Percentiles rank a stretch among this genome's conserved stretches.
These are phyloP conservation scores for Gorsachius magnificus DNA, from an alignment of 2,797 vertebrate genomes.

Conservation along the genomic window DNA sequence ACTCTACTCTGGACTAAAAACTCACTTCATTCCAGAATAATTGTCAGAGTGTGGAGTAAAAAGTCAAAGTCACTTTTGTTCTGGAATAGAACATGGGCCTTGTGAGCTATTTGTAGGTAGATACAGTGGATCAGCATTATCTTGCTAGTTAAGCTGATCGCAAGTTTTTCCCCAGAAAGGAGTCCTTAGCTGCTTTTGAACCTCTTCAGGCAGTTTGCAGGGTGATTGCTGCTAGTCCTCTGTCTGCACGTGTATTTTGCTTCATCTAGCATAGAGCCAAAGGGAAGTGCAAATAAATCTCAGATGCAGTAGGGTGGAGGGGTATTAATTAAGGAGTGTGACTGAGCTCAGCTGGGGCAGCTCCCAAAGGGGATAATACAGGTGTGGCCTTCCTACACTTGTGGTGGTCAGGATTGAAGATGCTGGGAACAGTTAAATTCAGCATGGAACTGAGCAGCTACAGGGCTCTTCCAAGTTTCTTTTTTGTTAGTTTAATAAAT, in stretches of 20 bases:
- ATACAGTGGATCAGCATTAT: neutral
- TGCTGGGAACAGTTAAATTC: neutral
- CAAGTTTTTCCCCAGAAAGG: neutral
- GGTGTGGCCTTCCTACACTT: neutral
- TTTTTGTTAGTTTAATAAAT: neutral
- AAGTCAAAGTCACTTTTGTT: neutral
- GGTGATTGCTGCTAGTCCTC: neutral
- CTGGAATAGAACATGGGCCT: neutral
- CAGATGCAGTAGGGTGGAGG: neutral
- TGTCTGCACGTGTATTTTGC: neutral
- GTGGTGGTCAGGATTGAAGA: neutral
- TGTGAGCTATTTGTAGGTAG: neutral
- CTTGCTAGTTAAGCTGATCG: neutral
- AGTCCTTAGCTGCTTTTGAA: neutral
- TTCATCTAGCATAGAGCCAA: neutral
- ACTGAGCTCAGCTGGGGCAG: neutral
- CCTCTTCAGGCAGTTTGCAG: neutral
- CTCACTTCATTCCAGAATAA: constrained; percentile 1
- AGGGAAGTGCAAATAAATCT: neutral
- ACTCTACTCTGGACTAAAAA: constrained; percentile 24
- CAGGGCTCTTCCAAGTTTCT: neutral
- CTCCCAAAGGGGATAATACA: neutral
- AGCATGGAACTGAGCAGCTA: neutral
- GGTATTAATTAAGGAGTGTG: neutral
- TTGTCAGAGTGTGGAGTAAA: neutral